Base-by-base conservation (phyloP, 1,140 invertebrate species). In the Ostrea denselamellosa region DNA sequence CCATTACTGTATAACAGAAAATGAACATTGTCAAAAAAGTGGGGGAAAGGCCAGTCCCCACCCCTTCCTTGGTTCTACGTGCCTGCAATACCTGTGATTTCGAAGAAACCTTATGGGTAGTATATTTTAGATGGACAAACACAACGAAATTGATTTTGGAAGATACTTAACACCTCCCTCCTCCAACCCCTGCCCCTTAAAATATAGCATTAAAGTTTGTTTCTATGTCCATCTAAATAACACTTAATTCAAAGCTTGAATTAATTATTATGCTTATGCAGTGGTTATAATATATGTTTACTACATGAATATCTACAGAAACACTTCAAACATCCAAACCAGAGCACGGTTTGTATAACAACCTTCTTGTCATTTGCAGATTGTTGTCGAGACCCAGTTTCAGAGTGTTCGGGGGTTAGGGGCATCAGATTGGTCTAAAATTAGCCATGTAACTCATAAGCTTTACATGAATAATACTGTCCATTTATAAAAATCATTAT, bases 401-500 rank as follows among this genome's bases (percentile, higher is more conserved):
- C 68, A 25, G 68, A 77, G 8, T 77, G 22, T 17, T 77, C 68
- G 10, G 68, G 68, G 28, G 68, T 14, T 34, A 77, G 25, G 68
- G 68, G 68, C 68, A 77, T 25, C 68, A 77, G 22, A 77, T 77
- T 77, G 68, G 68, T 77, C 68, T 77, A 77, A 77, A 77, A 77
- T 77, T 77, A 77, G 68, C 68, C 68, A 77, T 22, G 14, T 34
- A 2, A 44, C 34, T 44, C 34, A 44, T 44, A 44, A 44, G 34
- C 34, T 44, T 44, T 5, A 44, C 5, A 5, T 44, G 34, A 44
- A 44, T 5, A 2, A 2, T 44, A 1, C 5, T 44, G 34, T 44
- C 34, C 5, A 5, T 44, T 44, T 44, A 44, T 44, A 5, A 44
- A 2, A 44, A 44, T 44, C 34, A 44, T 44, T 44, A 44, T 44